Evolutionary conservation across 2,113 vertebrate genomes (phyloP).

Genomic region (Tinamus guttatus): DNA sequence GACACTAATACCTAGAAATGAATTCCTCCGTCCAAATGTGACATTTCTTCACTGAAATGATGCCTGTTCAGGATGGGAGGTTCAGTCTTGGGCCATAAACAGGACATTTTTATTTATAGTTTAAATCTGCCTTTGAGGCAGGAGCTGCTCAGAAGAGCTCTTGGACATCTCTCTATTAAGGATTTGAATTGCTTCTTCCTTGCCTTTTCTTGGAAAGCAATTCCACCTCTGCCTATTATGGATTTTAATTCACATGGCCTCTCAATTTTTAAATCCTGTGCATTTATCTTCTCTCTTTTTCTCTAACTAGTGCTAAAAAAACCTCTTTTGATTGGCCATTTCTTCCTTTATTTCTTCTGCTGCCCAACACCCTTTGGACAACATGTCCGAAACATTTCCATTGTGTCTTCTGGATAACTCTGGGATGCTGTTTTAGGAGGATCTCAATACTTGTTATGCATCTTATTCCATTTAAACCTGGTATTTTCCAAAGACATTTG

Average conservation of each 20-base stretch:
- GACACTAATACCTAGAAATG: slow-evolving; percentile 18
- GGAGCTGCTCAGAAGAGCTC: neutral
- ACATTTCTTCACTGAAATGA: neutral
- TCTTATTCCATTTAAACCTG: slow-evolving; percentile 29
- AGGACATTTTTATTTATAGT: neutral
- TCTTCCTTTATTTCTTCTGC: neutral
- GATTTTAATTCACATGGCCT: neutral
- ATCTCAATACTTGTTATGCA: slow-evolving; percentile 8
- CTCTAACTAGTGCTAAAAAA: neutral
- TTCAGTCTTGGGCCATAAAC: neutral
- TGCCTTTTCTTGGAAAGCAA: neutral
- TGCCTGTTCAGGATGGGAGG: neutral
- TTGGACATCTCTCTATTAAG: neutral
- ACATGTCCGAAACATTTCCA: neutral
- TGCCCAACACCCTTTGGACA: neutral
- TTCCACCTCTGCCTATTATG: neutral
- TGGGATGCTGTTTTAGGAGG: neutral
- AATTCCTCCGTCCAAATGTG: neutral
- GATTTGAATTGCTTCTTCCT: neutral
- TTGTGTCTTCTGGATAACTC: neutral
- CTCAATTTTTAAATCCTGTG: neutral
- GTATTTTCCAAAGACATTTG: slow-evolving; percentile 50
- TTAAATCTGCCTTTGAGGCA: neutral
- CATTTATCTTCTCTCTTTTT: neutral
- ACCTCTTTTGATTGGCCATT: neutral